Evolutionary conservation across 2,113 vertebrate species (phyloP), one percentile per base, ranked within the genome.

Genomic region (Ageneiosus marmoratus): DNA sequence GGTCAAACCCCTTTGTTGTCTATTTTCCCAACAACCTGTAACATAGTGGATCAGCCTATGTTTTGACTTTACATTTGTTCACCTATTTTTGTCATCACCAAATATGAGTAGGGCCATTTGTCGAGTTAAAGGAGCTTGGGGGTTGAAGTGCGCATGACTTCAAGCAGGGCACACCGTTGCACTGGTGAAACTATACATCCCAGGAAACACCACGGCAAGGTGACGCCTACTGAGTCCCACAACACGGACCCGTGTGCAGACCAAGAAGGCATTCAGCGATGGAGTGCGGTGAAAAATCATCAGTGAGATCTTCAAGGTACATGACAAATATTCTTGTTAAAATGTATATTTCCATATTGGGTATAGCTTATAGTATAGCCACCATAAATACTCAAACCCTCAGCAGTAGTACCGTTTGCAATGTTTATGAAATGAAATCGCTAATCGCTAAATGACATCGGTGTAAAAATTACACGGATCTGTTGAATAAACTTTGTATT

Each of bases 221-320:
- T 53, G 10, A 12, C 85, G 81, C 69, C 50, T 9, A 65, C 37
- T 70, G 41, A 69, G 22, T 44, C 9, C 2, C 22, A n/a, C 34
- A 12, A 5, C 20, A 70, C 0, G 20, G 5, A 13, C 37, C 22
- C 37, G 37, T 89, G 84, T 81, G 80, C 76, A 80, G 90, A 92
- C 37, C 37, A 87, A 88, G 86, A 88, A 91, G 86, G 67, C 70
- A 87, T 56, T 77, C 90, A 90, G 85, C 90, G 84, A 94, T 94
- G 93, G 93, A 94, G 83, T 89, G 83, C 83, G 91, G 89, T 70
- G 92, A 94, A 34, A 94, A 89, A 88, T 84, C 88, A n/a, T 84
- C 91, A 10, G 77, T 88, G 46, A 48, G 89, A 6, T 83, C 88
- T n/a, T 89, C 65, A 86, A 94, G 93, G 93, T 94, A 77, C 50